Conservation (phyloP, 2,113 vertebrate species). For the Mustelus asterias region DNA sequence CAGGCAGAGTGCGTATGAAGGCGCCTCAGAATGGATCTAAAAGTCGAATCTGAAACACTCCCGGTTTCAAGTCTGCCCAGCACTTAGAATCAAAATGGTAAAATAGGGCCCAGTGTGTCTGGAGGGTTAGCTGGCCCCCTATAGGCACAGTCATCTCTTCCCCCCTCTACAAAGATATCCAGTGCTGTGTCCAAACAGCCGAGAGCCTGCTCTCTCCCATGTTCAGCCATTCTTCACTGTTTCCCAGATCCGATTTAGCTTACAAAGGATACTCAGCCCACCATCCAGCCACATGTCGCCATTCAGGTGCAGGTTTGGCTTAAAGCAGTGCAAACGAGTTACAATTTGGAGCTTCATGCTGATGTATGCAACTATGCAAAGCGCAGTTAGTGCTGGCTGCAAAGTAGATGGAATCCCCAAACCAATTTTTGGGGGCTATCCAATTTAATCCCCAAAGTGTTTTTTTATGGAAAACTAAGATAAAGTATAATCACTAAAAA, state of each 20-base stretch:
- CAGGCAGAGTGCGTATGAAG: no score
- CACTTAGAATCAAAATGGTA: no score
- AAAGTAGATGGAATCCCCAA: background rate
- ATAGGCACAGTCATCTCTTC: background rate
- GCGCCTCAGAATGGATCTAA: no score
- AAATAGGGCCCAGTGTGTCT: background rate
- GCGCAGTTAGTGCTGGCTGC: background rate
- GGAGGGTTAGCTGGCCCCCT: background rate
- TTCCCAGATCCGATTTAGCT: background rate
- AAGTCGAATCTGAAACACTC: no score
- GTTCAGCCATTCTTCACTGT: background rate
- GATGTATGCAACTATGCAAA: background rate
- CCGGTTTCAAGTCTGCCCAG: no score
- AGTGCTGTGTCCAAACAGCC: background rate
- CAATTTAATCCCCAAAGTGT: background rate
- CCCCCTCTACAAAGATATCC: background rate
- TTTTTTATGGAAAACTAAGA: background rate
- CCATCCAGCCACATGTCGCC: background rate
- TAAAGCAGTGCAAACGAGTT: background rate
- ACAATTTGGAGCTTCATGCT: background rate
- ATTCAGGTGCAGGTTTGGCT: background rate
- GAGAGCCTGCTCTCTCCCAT: background rate
- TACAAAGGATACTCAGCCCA: background rate
- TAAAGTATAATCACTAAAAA: background rate
- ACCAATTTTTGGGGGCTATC: background rate